Evolutionary conservation across 2,113 vertebrate genomes (phyloP).

Genomic region (Loxodonta africana): DNA sequence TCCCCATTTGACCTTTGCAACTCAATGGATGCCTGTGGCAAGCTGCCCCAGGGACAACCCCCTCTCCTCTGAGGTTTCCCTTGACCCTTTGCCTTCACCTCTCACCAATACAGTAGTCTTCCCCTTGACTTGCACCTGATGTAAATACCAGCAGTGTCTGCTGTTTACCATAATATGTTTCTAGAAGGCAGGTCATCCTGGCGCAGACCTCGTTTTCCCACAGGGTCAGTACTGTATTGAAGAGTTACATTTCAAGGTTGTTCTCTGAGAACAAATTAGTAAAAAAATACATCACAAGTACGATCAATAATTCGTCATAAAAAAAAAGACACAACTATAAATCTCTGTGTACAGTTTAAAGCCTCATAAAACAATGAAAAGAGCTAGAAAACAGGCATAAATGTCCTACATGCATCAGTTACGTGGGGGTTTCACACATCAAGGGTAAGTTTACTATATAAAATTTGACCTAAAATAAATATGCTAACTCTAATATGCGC

Average conservation of each 20-base stretch:
- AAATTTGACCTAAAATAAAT: conserved; percentile 47
- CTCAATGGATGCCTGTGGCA: not conserved
- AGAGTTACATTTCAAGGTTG: conserved; percentile 70
- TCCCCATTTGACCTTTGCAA: not conserved
- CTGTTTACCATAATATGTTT: not conserved
- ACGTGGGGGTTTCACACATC: not conserved
- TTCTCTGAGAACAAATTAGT: conserved; percentile 70
- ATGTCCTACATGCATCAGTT: not conserved
- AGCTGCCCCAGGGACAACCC: not conserved
- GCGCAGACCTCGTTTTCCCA: not conserved
- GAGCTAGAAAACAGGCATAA: conserved; percentile 49
- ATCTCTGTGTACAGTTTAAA: conserved; percentile 63
- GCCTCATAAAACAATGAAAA: conserved; percentile 73
- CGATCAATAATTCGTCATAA: conserved; percentile 65
- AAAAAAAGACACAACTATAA: conserved; percentile 67
- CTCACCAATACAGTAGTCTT: not conserved
- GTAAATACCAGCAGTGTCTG: not conserved
- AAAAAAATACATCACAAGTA: conserved; percentile 69
- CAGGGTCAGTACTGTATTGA: not conserved
- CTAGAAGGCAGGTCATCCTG: not conserved
- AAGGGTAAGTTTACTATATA: conserved; percentile 3
- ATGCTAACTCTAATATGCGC: not conserved
- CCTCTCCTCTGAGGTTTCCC: not conserved
- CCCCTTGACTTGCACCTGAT: not conserved
- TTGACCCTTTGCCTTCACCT: not conserved